Percentiles rank a stretch among this genome's conserved stretches.
These are phyloP conservation scores for Zaprionus africanus DNA, from an alignment of 1,140 invertebrate genomes.

Conservation along the genomic window DNA sequence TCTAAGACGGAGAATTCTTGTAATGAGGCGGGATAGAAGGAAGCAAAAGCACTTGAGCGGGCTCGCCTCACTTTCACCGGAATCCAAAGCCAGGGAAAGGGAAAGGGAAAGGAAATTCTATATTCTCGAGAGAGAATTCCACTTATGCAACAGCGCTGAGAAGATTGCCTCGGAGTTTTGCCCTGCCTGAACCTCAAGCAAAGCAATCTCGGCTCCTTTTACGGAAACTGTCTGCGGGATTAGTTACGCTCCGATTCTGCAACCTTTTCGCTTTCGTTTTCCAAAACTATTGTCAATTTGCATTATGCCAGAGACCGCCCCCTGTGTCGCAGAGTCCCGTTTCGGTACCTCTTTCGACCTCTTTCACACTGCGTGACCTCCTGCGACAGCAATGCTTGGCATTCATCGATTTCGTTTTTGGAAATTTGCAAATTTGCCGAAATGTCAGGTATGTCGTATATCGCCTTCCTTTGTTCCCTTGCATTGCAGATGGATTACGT, in stretches of 20 bases:
- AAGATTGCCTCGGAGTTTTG: not conserved
- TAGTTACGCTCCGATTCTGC: conserved; percentile 72
- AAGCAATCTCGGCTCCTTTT: conserved; percentile 32
- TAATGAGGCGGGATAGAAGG: conserved; percentile 53
- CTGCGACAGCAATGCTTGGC: conserved; percentile 24
- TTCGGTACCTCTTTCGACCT: conserved; percentile 53
- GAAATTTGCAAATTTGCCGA: conserved; percentile 70
- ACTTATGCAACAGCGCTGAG: conserved; percentile 49
- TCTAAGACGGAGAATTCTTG: conserved; percentile 43
- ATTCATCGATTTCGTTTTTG: conserved; percentile 76
- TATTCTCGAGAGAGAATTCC: conserved; percentile 30
- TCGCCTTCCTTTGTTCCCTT: conserved; percentile 30
- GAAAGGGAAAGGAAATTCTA: conserved; percentile 41
- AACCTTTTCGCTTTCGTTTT: conserved; percentile 68
- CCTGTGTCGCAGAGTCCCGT: conserved; percentile 41
- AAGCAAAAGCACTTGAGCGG: conserved; percentile 45
- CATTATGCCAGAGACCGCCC: conserved; percentile 72
- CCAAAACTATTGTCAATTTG: conserved; percentile 73
- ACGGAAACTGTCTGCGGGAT: conserved; percentile 35
- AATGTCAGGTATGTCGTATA: conserved; percentile 74
- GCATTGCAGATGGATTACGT: conserved; percentile 75
- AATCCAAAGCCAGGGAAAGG: conserved; percentile 21
- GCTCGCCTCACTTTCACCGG: conserved; percentile 55
- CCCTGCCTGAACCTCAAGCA: conserved; percentile 3
- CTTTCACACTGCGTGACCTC: conserved; percentile 55